Base-by-base conservation (phyloP, 2,797 vertebrate species). In the Miichthys miiuy region DNA sequence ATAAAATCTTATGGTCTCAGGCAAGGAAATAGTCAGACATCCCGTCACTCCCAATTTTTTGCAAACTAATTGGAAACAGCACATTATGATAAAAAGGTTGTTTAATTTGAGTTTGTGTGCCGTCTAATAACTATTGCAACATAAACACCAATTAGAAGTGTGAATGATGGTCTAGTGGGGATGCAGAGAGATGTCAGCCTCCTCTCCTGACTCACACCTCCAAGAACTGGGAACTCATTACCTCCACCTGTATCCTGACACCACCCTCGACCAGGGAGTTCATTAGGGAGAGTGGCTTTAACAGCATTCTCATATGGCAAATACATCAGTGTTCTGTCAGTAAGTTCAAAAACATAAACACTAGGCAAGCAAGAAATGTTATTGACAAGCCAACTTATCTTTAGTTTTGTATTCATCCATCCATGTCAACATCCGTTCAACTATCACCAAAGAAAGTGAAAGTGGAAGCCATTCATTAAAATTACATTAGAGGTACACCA, bases 61-160 rank as follows among this genome's bases (percentile, higher is more conserved):
- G 34, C 34, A 38, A 38, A 38, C 14, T 46, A 23, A 21, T 20
- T 20, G 25, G 4, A 55, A 69, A 68, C n/a, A 47, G 12, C n/a
- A 46, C 30, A 27, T 18, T 18, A 51, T 0, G 44, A 41, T n/a
- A 30, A 52, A 58, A 48, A 17, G 21, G 56, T 42, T 1, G 27
- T 63, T 42, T 1, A 17, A 58, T 34, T 61, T 67, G 47, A 41
- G 27, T 48, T 42, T 42, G 34, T 64, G 48, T 72, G 46, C 23
- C 17, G 41, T 46, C 6, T 27, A 38, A 41, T 54, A 27, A 61
- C 10, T 9, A 18, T 47, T 47, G 25, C 18, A 25, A 58, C 25
- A 51, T 27, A 51, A 75, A 70, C 72, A 52, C 18, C 55, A 44
- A 69, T 75, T 70, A 80, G 25, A 80, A 9, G 78, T 75, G 66